Evolutionary conservation across 1,140 invertebrate genomes (phyloP), one percentile per base, ranked within the genome.

Genomic region (Lutraria rhynchaena): DNA sequence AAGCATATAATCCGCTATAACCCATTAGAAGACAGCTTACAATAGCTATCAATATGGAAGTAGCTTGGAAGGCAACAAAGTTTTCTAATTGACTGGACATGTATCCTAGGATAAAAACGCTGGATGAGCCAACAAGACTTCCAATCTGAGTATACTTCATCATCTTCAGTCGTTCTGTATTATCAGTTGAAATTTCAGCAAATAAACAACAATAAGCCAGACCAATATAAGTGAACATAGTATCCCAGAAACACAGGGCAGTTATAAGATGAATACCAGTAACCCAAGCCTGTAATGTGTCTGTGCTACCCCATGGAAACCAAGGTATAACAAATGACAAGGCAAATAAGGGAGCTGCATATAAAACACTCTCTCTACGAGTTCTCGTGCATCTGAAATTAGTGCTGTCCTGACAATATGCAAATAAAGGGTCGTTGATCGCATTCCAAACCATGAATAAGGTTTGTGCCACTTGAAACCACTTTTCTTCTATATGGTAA

Each of bases 381-480:
- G 88, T 91, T 46, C 85, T 91, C 22, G 93, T 87, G 82, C 91
- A 92, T 55, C 73, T 49, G 35, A 74, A 85, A 7, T 81, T 82
- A n/a, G 85, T 84, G 35, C 84, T 89, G 80, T 92, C 92, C 71
- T 92, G 91, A 7, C 88, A 76, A 73, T 93, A 93, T 19, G 92
- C 93, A 85, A 93, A 93, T 49, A 93, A 71, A 7, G 93, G 93
- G 75, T 93, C 93, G 76, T 93, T 93, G 41, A 93, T 83, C 0
- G 93, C 90, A 84, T 93, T 93, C 93, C 93, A 93, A 9, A 93
- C 51, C 82, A 93, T 83, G 71, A 90, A 93, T 13, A 93, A 61
- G 11, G 91, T 51, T 81, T 93, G 93, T 5, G 92, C 85, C 9
- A 89, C 69, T 31, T 93, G 92, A 82, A 93, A 93, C 92, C 92